Base-by-base conservation (phyloP, 1,140 invertebrate species). In the Pseudomyrmex flavicornis region DNA sequence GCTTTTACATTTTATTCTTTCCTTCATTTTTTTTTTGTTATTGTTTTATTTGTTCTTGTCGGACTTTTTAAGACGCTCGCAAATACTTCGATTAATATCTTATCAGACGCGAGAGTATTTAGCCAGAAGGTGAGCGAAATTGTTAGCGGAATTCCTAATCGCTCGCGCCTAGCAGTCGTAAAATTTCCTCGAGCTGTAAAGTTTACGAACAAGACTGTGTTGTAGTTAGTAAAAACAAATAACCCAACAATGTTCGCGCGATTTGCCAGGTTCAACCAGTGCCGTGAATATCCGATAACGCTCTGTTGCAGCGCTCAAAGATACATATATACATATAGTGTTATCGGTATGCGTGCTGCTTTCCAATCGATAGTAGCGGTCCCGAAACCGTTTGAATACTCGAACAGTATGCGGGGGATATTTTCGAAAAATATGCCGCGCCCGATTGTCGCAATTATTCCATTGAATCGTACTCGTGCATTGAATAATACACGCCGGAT, bases 211-310 rank as follows among this genome's bases (percentile, higher is more conserved):
- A 35, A 72, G 66, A 59, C 76, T 80, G 66, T 59, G 7, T 35
- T 17, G 65, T 48, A 46, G 52, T 3, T 70, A 17, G 44, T 70
- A 50, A 72, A 80, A 58, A 62, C 3, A 20, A 56, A 58, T 10
- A 26, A 54, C 20, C 8, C 46, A 59, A n/a, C 9, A 17, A 26
- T 44, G 58, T 35, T 35, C 22, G 52, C 59, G 48, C 59, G 20
- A 76, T 76, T 76, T 65, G 50, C 35, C 26, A 69, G 52, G 15
- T 70, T 70, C 20, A 79, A 58, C 50, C 76, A 48, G 76, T 79
- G 75, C 63, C 75, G 75, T 70, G 65, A 79, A 79, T 79, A 69
- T 79, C 52, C 35, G 52, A 59, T 79, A 58, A 69, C 35, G 69
- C 26, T 17, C 44, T 26, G 52, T 13, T 17, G 10, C 15, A 63